Evolutionary conservation across 2,888 invertebrate species (phyloP), one percentile per base, ranked within the genome.

Genomic region (Alitta virens): DNA sequence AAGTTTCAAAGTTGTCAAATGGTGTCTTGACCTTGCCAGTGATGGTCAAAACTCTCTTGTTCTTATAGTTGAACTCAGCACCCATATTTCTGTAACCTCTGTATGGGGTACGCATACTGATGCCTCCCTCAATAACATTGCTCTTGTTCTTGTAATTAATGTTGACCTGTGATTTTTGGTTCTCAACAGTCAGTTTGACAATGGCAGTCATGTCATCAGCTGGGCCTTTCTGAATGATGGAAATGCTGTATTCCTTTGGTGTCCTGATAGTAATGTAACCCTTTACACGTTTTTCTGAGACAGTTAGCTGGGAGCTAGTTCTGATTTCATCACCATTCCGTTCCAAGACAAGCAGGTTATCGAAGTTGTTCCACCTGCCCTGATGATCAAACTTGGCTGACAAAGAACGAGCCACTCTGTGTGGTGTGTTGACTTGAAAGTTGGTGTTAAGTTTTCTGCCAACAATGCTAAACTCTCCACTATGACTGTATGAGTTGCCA

Each of bases 361-460:
- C 40, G 63, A 64, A 62, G 27, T 49, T 62, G 33, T 40, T 49
- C 12, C 58, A 24, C 27, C 25, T 24, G 25, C 52, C 60, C 33
- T 61, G 43, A 18, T 61, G 60, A 33, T 42, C 52, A 21, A 56
- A 51, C 26, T 64, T 38, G 16, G 61, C 27, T 23, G 33, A 12
- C 16, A 56, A 18, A 14, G 46, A 40, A 7, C 54, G 26, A 3
- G 58, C 1, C 2, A 18, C 16, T 23, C 33, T 26, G 53, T 38
- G 60, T 52, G 64, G 64, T 18, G 56, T 64, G 1, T 25, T 64
- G 27, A 64, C 16, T 21, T 49, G 50, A 42, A 54, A 25, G 16
- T 43, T 46, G 12, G 53, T 14, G 1, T 23, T 42, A 24, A 60
- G 27, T 16, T 53, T 27, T 1, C 43, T 43, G 50, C 33, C 54